Evolutionary conservation across 1,140 invertebrate species (phyloP).

Genomic region (Calliphora vicina): DNA sequence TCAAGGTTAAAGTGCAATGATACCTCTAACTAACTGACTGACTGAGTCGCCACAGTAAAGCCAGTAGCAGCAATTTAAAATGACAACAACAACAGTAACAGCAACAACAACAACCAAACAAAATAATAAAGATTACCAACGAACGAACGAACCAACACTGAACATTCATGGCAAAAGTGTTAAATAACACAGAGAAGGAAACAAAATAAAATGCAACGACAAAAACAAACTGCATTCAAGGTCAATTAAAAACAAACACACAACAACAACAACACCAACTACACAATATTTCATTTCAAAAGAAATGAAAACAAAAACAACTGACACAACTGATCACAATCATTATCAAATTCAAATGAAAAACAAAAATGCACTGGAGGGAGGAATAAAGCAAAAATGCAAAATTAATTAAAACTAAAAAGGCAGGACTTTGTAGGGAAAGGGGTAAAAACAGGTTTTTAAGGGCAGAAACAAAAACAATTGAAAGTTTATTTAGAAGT

Average conservation of each 20-base stretch:
- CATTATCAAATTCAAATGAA: constrained; percentile 31
- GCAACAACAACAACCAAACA: not conserved
- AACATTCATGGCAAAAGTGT: not conserved
- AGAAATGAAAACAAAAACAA: constrained; percentile 6
- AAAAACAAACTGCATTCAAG: constrained; percentile 14
- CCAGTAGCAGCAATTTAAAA: not conserved
- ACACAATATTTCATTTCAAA: not conserved
- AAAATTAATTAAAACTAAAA: not conserved
- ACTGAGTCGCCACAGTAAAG: not conserved
- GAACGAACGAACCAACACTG: not conserved
- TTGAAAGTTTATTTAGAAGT: not conserved
- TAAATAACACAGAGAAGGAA: constrained; percentile 5
- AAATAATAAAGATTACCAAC: not conserved
- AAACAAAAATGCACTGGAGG: not conserved
- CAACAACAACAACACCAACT: not conserved
- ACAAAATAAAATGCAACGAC: constrained; percentile 12
- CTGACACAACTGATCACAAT: constrained; percentile 12
- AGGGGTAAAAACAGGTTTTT: too few relatives aligned
- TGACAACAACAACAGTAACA: too few relatives aligned
- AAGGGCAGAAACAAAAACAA: not conserved
- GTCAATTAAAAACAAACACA: not conserved
- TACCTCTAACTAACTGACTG: constrained; percentile 39
- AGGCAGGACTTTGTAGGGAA: not conserved
- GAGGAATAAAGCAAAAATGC: not conserved
- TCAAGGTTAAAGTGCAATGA: constrained; percentile 63